phyloP scores from a whole-genome alignment of 2,113 vertebrate species.

The Ovis canadensis region DNA sequence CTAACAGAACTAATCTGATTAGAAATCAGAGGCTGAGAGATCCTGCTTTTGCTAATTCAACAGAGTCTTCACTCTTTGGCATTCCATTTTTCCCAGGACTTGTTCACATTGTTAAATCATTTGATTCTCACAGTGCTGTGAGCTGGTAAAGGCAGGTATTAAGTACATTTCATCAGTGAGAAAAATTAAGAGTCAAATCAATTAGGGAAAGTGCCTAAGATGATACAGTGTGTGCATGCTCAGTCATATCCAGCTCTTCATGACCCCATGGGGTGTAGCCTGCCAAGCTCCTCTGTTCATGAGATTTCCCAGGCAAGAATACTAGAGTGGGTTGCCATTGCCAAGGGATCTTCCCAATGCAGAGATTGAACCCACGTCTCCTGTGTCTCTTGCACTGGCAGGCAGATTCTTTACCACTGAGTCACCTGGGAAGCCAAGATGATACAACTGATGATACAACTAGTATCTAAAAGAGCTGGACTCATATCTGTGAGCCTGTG shows the following conservation, averaged over 20 bases:
- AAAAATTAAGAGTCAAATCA: not conserved
- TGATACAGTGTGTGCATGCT: not conserved
- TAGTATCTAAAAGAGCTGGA: not conserved
- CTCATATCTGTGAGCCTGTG: not conserved
- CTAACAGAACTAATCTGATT: not conserved
- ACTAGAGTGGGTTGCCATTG: not conserved
- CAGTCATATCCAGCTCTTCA: not conserved
- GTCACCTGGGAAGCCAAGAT: not conserved
- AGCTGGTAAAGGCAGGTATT: not conserved
- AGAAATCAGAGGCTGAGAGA: not conserved
- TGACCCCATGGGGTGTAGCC: not conserved
- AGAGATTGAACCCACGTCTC: not conserved
- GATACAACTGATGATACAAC: not conserved
- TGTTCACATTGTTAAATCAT: not conserved
- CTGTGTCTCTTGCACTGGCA: not conserved
- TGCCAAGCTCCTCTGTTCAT: not conserved
- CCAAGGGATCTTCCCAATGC: not conserved
- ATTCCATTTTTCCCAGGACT: not conserved
- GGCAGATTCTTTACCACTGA: not conserved
- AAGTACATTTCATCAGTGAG: not conserved
- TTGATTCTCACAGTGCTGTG: not conserved
- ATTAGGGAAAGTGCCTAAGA: not conserved
- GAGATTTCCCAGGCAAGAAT: not conserved
- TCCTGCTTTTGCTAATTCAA: not conserved
- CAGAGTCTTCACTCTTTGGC: not conserved